Percentiles rank a stretch among this genome's conserved stretches.
Conservation (phyloP, 2,888 invertebrate genomes). For the Xylota segnis region DNA sequence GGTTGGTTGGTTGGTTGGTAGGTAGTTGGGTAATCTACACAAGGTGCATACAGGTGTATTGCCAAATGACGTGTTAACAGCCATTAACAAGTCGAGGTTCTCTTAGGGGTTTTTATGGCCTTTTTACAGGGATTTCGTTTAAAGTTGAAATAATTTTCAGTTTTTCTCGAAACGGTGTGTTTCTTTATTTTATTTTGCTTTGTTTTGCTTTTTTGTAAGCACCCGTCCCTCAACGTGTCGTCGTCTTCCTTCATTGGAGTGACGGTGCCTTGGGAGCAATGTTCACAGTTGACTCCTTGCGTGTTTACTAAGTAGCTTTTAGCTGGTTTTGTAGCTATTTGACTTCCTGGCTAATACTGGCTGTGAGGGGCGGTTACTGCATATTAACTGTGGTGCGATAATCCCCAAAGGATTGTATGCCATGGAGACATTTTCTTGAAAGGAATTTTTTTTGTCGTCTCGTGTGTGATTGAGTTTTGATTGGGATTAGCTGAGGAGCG, state of each 20-base stretch:
- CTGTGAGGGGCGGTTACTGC: slow-evolving; percentile 50
- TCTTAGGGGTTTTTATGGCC: slow-evolving; percentile 71
- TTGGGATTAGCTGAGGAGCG: too few relatives aligned
- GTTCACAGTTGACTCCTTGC: slow-evolving; percentile 62
- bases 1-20: too few relatives aligned
- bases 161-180: slow-evolving; percentile 6
- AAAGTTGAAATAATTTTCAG: slow-evolving; percentile 70
- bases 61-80: slow-evolving; percentile 77
- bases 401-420: slow-evolving; percentile 23
- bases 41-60: slow-evolving; percentile 71
- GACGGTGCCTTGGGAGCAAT: slow-evolving; percentile 30
- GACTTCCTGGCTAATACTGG: slow-evolving; percentile 63
- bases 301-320: slow-evolving; percentile 73
- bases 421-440: slow-evolving; percentile 32
- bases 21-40: slow-evolving; percentile 27
- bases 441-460: slow-evolving; percentile 35
- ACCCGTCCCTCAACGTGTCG: too few relatives aligned
- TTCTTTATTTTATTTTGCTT: slow-evolving; percentile 5
- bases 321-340: slow-evolving; percentile 60
- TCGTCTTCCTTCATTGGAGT: too few relatives aligned
- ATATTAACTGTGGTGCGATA: slow-evolving; percentile 64
- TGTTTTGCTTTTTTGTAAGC: background rate
- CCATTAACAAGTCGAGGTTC: slow-evolving; percentile 73
- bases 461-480: slow-evolving; percentile 72
- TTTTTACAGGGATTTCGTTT: slow-evolving; percentile 75